phyloP scores from a whole-genome alignment of 1,140 invertebrate genomes.

The Asobara japonica region DNA sequence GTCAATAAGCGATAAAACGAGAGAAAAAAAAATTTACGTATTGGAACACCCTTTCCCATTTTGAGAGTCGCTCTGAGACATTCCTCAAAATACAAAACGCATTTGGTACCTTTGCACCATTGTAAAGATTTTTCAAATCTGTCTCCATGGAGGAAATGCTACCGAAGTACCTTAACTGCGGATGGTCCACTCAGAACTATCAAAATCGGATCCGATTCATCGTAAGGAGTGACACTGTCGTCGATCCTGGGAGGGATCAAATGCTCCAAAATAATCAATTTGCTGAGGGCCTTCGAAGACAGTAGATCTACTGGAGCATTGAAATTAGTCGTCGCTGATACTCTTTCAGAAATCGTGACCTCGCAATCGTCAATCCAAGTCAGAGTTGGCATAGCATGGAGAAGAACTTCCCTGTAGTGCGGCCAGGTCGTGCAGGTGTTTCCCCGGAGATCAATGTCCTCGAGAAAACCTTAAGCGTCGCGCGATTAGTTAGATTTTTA shows the following conservation, averaged over 20 bases:
- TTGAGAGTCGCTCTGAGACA: too few relatives aligned
- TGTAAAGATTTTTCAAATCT: conserved; percentile 39
- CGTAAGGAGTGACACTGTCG: conserved; percentile 45
- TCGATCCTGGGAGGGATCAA: conserved; percentile 46
- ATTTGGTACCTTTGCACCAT: too few relatives aligned
- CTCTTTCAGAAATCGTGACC: conserved; percentile 47
- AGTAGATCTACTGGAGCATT: conserved; percentile 42
- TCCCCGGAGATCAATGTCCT: conserved; percentile 48
- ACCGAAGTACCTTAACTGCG: conserved; percentile 42
- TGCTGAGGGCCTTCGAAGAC: conserved; percentile 44
- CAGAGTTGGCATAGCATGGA: conserved; percentile 47
- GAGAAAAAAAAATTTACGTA: too few relatives aligned
- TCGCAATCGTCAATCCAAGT: conserved; percentile 46
- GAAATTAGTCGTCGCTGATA: conserved; percentile 45
- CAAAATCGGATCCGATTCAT: conserved; percentile 45
- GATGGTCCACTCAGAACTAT: conserved; percentile 50
- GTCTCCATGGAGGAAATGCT: conserved; percentile 32
- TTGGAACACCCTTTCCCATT: too few relatives aligned
- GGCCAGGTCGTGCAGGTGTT: conserved; percentile 55
- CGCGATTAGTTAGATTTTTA: too few relatives aligned
- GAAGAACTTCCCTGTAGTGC: conserved; percentile 50
- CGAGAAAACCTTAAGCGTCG: too few relatives aligned
- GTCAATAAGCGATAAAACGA: too few relatives aligned
- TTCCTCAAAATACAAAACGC: too few relatives aligned
- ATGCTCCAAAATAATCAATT: conserved; percentile 51